Conservation (phyloP, 2,113 vertebrate species). For the Euleptes europaea region DNA sequence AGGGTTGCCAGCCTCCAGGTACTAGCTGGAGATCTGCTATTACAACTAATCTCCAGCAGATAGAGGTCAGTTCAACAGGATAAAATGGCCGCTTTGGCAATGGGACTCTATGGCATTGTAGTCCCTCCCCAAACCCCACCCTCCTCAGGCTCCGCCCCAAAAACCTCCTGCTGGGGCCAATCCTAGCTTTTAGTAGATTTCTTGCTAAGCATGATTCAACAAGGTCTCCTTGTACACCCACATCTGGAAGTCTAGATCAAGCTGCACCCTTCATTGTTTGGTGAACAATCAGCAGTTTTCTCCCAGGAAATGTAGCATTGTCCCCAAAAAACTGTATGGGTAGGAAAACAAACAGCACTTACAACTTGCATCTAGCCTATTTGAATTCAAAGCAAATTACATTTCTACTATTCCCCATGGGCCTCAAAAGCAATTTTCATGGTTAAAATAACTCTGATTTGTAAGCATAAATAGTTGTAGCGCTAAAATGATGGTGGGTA, state of each 20-base stretch:
- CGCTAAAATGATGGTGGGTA: constrained; percentile 50
- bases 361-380: constrained; percentile 42
- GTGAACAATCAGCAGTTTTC: constrained; percentile 23
- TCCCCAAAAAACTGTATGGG: constrained; percentile 18
- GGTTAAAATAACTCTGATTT: constrained; percentile 50
- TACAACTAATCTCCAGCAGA: too few species aligned
- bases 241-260: background rate
- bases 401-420: constrained; percentile 36
- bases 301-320: constrained; percentile 2
- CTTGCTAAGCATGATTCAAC: background rate
- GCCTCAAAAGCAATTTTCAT: constrained; percentile 60
- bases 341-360: constrained; percentile 43
- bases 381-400: constrained; percentile 52
- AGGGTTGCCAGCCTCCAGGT: too few species aligned
- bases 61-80: too few species aligned
- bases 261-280: background rate
- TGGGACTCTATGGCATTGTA: too few species aligned
- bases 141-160: too few species aligned
- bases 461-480: constrained; percentile 58
- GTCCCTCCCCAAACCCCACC: too few species aligned
- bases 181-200: too few species aligned
- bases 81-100: too few species aligned
- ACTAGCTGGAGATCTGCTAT: too few species aligned
- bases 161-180: too few species aligned
- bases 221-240: accelerated